Evolutionary conservation across 2,797 vertebrate species (phyloP), one percentile per base, ranked within the genome.

Genomic region (Fringilla coelebs): DNA sequence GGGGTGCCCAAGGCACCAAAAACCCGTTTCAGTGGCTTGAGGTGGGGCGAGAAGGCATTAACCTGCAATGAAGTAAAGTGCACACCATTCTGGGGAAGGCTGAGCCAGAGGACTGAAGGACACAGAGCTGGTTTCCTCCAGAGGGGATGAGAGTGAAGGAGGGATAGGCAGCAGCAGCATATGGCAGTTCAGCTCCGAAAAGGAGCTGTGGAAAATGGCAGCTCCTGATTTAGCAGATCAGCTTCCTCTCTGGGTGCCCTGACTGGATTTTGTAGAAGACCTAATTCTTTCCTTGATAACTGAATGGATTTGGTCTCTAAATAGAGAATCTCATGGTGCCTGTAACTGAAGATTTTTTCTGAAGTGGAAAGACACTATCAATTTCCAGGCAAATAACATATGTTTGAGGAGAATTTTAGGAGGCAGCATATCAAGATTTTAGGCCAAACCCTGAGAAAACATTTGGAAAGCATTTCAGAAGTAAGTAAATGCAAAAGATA

Each of bases 311-410:
- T 85, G 38, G 12, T 93, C 75, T 91, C 75, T 85, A 94, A 95
- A 94, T 76, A 92, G 85, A 89, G 71, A 75, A 46, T 89, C 51
- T 92, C 41, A 45, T 65, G 54, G 71, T 89, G 82, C 38, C 41
- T 84, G 62, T 88, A 49, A 71, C 65, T 71, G 61, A 78, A 88
- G 58, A 54, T 81, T 89, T 93, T 92, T 94, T 83, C 79, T 21
- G 3, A 79, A 91, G 41, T 89, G 75, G 68, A 93, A 95, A 91
- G 85, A 25, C 49, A 48, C 41, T 67, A 54, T 71, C 76, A 55
- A 54, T 72, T 93, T 90, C 52, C 81, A 92, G 89, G 75, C 71
- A 93, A 94, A 92, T 92, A 95, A 60, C 84, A 66, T 96, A 91
- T 61, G 63, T 85, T 70, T 61, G 67, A 87, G 58, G 28, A 93